A percentile compares a stretch with the other conserved stretches of the same genome.
phyloP scores from a whole-genome alignment of 1,140 invertebrate species.

The Manduca sexta region DNA sequence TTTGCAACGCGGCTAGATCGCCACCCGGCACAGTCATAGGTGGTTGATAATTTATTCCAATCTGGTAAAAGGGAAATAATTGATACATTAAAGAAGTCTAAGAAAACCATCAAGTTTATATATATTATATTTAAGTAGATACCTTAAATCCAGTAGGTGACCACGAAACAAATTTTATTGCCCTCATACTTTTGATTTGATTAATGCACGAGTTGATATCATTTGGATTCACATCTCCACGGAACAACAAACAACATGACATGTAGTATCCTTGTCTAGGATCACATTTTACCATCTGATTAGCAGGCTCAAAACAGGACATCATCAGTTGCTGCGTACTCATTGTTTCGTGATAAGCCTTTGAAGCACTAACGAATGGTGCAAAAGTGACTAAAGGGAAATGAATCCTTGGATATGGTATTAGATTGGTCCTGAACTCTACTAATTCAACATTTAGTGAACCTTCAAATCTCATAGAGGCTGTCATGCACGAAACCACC shows the following conservation, averaged over 20 bases:
- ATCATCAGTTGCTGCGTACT: conserved; percentile 83
- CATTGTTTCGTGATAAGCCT: conserved; percentile 81
- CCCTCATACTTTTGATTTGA: conserved; percentile 78
- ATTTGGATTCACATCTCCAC: conserved; percentile 79
- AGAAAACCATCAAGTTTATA: background rate
- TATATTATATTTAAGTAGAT: conserved; percentile 6
- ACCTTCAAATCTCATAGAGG: conserved; percentile 88
- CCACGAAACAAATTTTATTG: conserved; percentile 83
- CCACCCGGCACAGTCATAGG: conserved; percentile 83
- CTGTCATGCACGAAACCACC: conserved; percentile 82
- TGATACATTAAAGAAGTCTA: background rate
- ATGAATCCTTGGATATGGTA: conserved; percentile 84
- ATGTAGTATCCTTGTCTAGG: conserved; percentile 81
- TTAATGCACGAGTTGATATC: conserved; percentile 82
- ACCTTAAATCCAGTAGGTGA: conserved; percentile 82
- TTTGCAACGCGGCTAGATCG: conserved; percentile 79
- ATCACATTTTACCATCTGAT: conserved; percentile 89
- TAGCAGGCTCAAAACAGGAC: conserved; percentile 85
- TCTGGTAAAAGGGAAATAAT: conserved; percentile 31
- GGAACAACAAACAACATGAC: conserved; percentile 84
- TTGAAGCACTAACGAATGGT: conserved; percentile 80
- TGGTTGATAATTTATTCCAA: conserved; percentile 81
- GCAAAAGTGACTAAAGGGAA: conserved; percentile 87
- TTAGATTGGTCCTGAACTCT: conserved; percentile 86
- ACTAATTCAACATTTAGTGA: conserved; percentile 88